phyloP scores from a whole-genome alignment of 2,888 invertebrate genomes.

The Bembecia ichneumoniformis region DNA sequence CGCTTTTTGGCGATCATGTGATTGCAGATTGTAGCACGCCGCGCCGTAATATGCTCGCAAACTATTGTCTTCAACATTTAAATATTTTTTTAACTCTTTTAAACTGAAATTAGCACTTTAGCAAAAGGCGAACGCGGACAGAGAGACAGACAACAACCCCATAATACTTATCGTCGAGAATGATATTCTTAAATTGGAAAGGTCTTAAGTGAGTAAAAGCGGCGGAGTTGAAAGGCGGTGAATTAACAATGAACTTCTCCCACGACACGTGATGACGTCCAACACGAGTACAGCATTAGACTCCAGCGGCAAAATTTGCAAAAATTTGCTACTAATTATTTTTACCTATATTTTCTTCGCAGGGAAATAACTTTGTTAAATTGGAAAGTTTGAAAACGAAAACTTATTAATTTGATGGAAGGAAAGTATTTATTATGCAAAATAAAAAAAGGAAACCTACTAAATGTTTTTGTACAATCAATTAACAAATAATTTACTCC shows the following conservation, averaged over 20 bases:
- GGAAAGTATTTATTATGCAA: background rate
- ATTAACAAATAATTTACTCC: too few relatives aligned
- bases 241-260: slow-evolving; percentile 69
- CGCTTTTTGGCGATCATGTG: slow-evolving; percentile 64
- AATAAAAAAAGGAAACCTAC: background rate
- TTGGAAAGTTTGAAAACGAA: slow-evolving; percentile 4
- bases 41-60: slow-evolving; percentile 41
- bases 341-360: slow-evolving; percentile 21
- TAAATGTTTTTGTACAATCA: too few relatives aligned
- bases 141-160: slow-evolving; percentile 1
- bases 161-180: slow-evolving; percentile 22
- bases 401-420: background rate
- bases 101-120: background rate
- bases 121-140: background rate
- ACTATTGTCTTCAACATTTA: slow-evolving; percentile 15
- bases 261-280: slow-evolving; percentile 70
- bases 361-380: slow-evolving; percentile 13
- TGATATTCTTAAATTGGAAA: slow-evolving; percentile 30
- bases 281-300: slow-evolving; percentile 71
- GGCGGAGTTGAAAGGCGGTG: slow-evolving; percentile 53
- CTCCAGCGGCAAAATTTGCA: slow-evolving; percentile 42
- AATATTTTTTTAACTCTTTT: slow-evolving; percentile 12
- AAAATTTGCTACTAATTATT: slow-evolving; percentile 50
- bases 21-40: slow-evolving; percentile 62
- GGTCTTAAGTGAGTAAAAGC: slow-evolving; percentile 45